A percentile compares a stretch with the other conserved stretches of the same genome.
Evolutionary conservation across 2,113 vertebrate genomes (phyloP).

Genomic region (Vidua chalybeata): DNA sequence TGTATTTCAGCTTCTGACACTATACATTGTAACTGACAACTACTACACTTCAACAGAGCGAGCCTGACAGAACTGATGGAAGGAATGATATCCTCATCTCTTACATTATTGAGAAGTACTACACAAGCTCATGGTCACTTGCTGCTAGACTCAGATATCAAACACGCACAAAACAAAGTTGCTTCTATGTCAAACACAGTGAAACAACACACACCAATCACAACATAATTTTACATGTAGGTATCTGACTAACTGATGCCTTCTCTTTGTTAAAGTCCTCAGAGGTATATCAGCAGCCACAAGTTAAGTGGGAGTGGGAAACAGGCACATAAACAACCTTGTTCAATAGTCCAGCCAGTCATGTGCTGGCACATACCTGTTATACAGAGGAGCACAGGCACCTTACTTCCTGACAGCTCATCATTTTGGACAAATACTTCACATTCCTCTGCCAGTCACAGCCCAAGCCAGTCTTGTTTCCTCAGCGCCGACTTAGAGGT

Average conservation of each 20-base stretch:
- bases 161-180: not conserved
- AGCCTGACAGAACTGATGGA: not conserved
- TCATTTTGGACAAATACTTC: constrained; percentile 35
- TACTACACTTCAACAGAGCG: not conserved
- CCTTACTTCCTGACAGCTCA: constrained; percentile 74
- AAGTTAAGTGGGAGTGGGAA: not conserved
- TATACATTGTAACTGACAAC: not conserved
- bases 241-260: not conserved
- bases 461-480: not conserved
- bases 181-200: not conserved
- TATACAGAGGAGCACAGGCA: not conserved
- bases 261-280: not conserved
- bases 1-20: not conserved
- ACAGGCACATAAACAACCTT: not conserved
- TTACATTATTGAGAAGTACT: not conserved
- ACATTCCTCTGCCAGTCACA: constrained; percentile 63
- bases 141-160: not conserved
- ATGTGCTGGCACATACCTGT: not conserved
- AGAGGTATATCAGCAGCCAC: not conserved
- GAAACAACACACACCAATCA: not conserved
- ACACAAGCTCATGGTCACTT: not conserved
- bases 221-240: not conserved
- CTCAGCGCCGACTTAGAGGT: not conserved
- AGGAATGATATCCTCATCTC: not conserved
- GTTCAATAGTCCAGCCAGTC: not conserved